Base-by-base conservation (phyloP, 2,888 invertebrate genomes). In the Drosophila rellima region DNA sequence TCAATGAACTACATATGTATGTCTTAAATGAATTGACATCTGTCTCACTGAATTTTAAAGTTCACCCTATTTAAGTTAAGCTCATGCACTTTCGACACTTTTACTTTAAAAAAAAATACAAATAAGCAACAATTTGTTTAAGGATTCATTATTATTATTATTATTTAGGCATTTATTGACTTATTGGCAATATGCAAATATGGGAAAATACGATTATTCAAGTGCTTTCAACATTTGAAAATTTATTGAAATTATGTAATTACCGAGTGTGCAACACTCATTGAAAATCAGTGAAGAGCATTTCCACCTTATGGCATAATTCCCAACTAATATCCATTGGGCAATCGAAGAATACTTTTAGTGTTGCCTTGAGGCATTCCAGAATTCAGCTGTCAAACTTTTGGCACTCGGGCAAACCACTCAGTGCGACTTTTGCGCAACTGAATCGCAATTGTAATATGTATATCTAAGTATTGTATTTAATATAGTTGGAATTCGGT, bases 251-350 rank as follows among this genome's bases (percentile, higher is more conserved):
- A 17, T 47, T 13, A 57, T 50, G 31, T 52, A n/a, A 10, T 55
- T 64, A 33, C 23, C 3, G 8, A n/a, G 18, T 10, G 31, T 26
- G 52, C 39, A 44, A 23, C 17, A 23, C 17, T 33, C 33, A 63
- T 39, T 63, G 47, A 10, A 64, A 59, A 63, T 61, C 57, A 59
- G 48, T 71, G 42, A 51, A 55, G 37, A 59, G 54, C 15, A 45
- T 59, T 61, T 48, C 33, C 8, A 70, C 82, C 82, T 87, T 87
- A 78, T 87, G 82, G 79, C 82, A 76, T 71, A 73, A 70, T 76
- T 73, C 68, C 45, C 74, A 75, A 52, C 63, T 48, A 65, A 73
- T 64, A 62, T 78, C 57, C 74, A 73, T 55, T 78, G 78, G 75
- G 55, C 75, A 75, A 75, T 75, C 78, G 61, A 78, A 55, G 69